Evolutionary conservation across 2,113 vertebrate species (phyloP), one percentile per base, ranked within the genome.

Genomic region (Carollia perspicillata): DNA sequence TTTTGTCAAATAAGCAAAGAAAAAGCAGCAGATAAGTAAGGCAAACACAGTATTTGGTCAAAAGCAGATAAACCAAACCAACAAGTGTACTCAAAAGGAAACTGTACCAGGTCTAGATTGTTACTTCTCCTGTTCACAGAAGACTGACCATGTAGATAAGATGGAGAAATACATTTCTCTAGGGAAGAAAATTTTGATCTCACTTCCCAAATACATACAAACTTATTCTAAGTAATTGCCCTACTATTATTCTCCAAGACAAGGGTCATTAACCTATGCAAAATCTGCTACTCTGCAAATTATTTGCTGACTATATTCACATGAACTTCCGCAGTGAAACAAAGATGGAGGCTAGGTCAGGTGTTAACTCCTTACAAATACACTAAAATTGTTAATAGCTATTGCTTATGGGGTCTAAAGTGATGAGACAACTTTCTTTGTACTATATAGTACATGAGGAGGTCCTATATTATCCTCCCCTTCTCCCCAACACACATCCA

Each of bases 31-130:
- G 9, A 28, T 55, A 93, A 79, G 49, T 17, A 30, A 26, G 1
- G 30, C 65, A 88, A 79, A 55, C 14, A 23, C 20, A 66, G 30
- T n/a, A 84, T 58, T 58, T 88, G 68, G 47, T 37, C 55, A 69
- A 66, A 92, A 66, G 26, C 47, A 89, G 10, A 86, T 68, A 91
- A 96, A 80, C 51, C 81, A 90, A 90, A 68, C 28, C 30, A 97
- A 78, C 30, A 93, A 95, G 68, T 12, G 6, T 60, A 58, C 65
- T 84, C 75, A 78, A 79, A 95, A 81, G 51, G 35, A 81, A 95
- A 85, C 4, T 22, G 3, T 37, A 91, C 84, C 23, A 60, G 65
- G 49, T 63, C 35, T 68, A 55, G 30, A 35, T 60, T 92, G 37
- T 78, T 66, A 58, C 42, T n/a, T 85, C 68, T 77, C 7, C 47